Conservation (phyloP, 2,113 vertebrate species). For the Malurus cyaneus region DNA sequence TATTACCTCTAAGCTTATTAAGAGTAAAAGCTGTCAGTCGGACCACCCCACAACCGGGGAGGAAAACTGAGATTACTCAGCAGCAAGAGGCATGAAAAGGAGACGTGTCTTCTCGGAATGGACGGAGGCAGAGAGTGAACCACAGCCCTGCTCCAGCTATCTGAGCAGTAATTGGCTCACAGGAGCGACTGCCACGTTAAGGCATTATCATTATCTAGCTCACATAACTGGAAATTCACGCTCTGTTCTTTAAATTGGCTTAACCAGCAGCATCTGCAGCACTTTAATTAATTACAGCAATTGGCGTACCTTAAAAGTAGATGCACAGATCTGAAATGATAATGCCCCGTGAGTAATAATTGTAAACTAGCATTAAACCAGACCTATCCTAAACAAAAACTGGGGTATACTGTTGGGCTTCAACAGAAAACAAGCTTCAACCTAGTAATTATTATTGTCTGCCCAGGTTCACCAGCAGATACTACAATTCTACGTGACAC, state of each 20-base stretch:
- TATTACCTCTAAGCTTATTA: conserved; percentile 68
- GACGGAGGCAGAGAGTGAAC: conserved; percentile 18
- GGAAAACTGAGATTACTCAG: conserved; percentile 52
- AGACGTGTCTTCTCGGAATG: not conserved
- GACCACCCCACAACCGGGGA: conserved; percentile 41
- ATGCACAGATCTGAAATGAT: conserved; percentile 68
- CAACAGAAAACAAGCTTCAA: not conserved
- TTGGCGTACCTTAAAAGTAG: conserved; percentile 68
- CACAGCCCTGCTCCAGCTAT: conserved; percentile 26
- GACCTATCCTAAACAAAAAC: conserved; percentile 37
- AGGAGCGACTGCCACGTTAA: conserved; percentile 58
- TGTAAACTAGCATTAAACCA: conserved; percentile 57
- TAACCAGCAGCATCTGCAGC: conserved; percentile 66
- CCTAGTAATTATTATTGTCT: not conserved
- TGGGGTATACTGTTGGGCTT: conserved; percentile 5
- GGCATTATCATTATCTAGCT: conserved; percentile 67
- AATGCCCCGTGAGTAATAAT: conserved; percentile 47
- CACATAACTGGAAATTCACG: conserved; percentile 74
- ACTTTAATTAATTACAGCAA: conserved; percentile 76
- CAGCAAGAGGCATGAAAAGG: conserved; percentile 42
- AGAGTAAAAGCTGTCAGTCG: conserved; percentile 53
- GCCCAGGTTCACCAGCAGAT: not conserved
- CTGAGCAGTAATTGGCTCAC: conserved; percentile 48
- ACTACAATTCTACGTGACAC: not conserved
- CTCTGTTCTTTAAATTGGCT: conserved; percentile 69